Evolutionary conservation across 1,140 invertebrate genomes (phyloP).

Genomic region (Eufriesea mexicana): DNA sequence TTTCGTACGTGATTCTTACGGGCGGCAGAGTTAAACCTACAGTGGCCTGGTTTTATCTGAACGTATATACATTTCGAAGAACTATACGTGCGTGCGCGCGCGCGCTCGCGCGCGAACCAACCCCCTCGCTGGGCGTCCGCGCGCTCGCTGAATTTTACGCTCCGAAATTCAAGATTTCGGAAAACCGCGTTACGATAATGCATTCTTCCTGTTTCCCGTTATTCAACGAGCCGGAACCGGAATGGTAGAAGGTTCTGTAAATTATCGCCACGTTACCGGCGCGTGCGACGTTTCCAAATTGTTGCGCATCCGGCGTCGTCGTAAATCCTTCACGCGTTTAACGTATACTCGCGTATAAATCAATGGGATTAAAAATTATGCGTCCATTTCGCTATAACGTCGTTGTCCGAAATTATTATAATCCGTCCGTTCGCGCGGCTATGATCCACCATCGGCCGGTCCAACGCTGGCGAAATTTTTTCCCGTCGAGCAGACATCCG

Average conservation of each 20-base stretch:
- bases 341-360: not conserved
- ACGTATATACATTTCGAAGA: constrained; percentile 19
- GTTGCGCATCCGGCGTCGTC: not conserved
- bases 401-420: not conserved
- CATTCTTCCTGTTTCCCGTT: constrained; percentile 7
- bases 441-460: too few species aligned
- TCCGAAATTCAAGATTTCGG: constrained; percentile 41
- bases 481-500: not conserved
- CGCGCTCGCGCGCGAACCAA: too few species aligned
- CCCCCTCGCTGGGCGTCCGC: too few species aligned
- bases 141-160: not conserved
- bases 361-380: constrained; percentile 15
- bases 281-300: not conserved
- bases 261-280: constrained; percentile 4
- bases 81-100: constrained; percentile 15
- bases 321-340: constrained; percentile 13
- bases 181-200: constrained; percentile 21
- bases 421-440: not conserved
- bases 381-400: not conserved
- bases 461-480: not conserved
- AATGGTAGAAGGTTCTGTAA: not conserved
- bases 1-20: constrained; percentile 52
- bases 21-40: constrained; percentile 30
- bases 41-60: constrained; percentile 26
- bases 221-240: not conserved